Percentiles rank a stretch among this genome's conserved stretches.
Evolutionary conservation across 2,888 invertebrate species (phyloP).

Genomic region (Sinelater perroti): DNA sequence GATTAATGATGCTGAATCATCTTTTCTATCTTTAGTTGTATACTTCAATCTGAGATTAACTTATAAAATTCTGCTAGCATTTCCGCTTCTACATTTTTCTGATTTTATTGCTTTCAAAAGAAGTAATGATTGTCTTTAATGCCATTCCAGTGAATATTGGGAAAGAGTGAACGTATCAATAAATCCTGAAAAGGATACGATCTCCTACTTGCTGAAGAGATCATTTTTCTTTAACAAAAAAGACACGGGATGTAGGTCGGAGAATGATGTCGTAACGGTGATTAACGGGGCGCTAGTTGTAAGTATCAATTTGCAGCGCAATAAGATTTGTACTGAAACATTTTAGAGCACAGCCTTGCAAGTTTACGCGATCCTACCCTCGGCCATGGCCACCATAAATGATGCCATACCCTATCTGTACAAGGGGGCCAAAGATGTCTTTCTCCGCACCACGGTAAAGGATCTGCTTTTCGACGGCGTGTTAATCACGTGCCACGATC

Average conservation of each 20-base stretch:
- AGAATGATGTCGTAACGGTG: constrained; percentile 65
- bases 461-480: constrained; percentile 69
- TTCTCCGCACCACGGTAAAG: constrained; percentile 62
- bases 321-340: constrained; percentile 2
- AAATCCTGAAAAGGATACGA: constrained; percentile 64
- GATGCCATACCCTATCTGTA: constrained; percentile 65
- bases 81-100: no score
- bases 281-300: constrained; percentile 69
- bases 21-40: no score
- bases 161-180: constrained; percentile 43
- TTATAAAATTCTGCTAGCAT: no score
- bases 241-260: constrained; percentile 60
- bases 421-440: constrained; percentile 62
- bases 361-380: constrained; percentile 28
- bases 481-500: constrained; percentile 55
- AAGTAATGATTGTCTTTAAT: no score
- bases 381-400: constrained; percentile 40
- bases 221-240: constrained; percentile 64
- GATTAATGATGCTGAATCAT: no score
- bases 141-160: constrained; percentile 46
- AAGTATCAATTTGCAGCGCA: constrained; percentile 37
- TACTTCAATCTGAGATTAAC: no score
- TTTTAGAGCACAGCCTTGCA: constrained; percentile 48
- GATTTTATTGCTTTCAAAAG: no score
- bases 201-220: constrained; percentile 65